Base-by-base conservation (phyloP, 2,113 vertebrate species). In the Heloderma charlesbogerti region DNA sequence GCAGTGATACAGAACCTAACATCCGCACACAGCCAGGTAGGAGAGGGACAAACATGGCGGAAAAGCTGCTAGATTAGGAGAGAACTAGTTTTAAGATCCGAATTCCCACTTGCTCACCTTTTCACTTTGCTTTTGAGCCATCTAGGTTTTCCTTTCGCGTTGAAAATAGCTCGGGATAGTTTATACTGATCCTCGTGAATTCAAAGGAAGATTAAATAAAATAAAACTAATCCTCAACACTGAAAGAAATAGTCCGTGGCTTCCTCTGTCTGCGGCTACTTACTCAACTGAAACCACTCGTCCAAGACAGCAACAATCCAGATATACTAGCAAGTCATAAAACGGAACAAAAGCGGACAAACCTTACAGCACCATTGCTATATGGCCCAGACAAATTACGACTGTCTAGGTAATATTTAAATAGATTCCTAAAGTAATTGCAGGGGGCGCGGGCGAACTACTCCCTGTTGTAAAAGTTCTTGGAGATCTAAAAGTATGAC, bases 321-420 rank as follows among this genome's bases (percentile, higher is more conserved):
- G 98, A 98, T 98, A 99, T 98, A 98, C 97, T 98, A 98, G 98
- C 98, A 97, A 98, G 99, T 98, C 98, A 99, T 99, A 99, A 99
- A 99, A 99, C 98, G 98, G 98, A 98, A 99, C 98, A 99, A 99
- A 99, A 98, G 99, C 98, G 98, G 98, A 98, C 98, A 98, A 98
- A 98, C 98, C 98, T 98, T 98, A 98, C 96, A 98, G 98, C 98
- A 98, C 97, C 97, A 97, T 98, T 96, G 97, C 98, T 97, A 96
- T 97, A 97, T 95, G 97, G 97, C 98, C 98, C 96, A 97, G 97
- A 98, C 97, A 98, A 97, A 98, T 98, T 98, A 98, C 96, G 98
- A 98, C 98, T 97, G 98, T 97, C 97, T 98, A 97, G 97, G 97
- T 97, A 98, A 98, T 97, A 98, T 98, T 98, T 98, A 98, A 98